These are phyloP conservation scores for Mesorhabditis spiculigera DNA, from an alignment of 2,888 invertebrate species.

Conservation along the genomic window DNA sequence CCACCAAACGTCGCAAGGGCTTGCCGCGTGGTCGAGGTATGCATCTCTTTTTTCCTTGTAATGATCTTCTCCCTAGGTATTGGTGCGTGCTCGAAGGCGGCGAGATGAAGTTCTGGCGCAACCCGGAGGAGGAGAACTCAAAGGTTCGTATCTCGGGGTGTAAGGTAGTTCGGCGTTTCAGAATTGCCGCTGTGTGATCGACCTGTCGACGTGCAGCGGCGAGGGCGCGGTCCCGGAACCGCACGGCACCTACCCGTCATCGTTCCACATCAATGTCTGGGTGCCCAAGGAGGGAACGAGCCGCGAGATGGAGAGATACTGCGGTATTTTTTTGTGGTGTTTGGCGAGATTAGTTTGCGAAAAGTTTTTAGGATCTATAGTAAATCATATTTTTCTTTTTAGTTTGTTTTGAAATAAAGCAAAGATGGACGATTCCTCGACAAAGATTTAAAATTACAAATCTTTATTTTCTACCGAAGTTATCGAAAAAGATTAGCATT, in stretches of 20 bases:
- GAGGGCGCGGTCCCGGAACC: conserved; percentile 14
- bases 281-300: conserved; percentile 15
- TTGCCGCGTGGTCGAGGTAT: conserved; percentile 7
- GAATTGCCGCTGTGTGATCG: conserved; percentile 11
- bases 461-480: too few relatives aligned
- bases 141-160: conserved; percentile 7
- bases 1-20: background rate
- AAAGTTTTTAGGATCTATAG: too few relatives aligned
- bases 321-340: background rate
- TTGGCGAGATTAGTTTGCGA: too few relatives aligned
- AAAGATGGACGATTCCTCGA: too few relatives aligned
- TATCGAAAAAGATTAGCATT: too few relatives aligned
- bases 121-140: conserved; percentile 86
- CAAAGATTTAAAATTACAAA: too few relatives aligned
- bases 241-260: conserved; percentile 11
- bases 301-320: conserved; percentile 1
- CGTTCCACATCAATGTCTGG: conserved; percentile 18
- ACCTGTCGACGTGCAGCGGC: conserved; percentile 14
- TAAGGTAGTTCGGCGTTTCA: too few relatives aligned
- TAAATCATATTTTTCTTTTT: too few relatives aligned
- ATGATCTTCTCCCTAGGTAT: conserved; percentile 61
- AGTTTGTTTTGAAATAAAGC: background rate
- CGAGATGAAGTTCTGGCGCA: conserved; percentile 84
- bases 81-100: conserved; percentile 83
- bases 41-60: background rate